Evolutionary conservation across 2,113 vertebrate genomes (phyloP).

Genomic region (Sylvietta virens): DNA sequence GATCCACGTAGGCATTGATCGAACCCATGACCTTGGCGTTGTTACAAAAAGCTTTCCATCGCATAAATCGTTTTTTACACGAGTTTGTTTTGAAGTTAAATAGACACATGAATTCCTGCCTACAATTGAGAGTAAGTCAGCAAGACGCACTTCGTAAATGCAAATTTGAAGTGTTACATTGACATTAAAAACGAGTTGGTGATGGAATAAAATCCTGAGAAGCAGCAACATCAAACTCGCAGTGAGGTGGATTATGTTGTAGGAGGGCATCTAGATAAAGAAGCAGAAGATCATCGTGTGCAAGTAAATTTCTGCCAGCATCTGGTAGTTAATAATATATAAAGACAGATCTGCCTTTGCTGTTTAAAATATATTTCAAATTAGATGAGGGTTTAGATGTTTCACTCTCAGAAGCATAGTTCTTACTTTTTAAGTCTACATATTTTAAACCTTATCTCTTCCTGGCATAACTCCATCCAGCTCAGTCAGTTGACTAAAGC

Average conservation of each 20-base stretch:
- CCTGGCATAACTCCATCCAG: background rate
- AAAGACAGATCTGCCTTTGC: background rate
- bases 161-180: background rate
- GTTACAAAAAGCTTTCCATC: background rate
- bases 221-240: background rate
- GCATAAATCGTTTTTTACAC: background rate
- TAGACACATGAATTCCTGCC: fast-evolving
- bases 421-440: background rate
- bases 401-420: background rate
- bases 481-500: background rate
- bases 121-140: background rate
- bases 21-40: background rate
- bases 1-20: background rate
- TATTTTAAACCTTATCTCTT: background rate
- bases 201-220: background rate
- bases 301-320: background rate
- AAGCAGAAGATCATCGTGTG: background rate
- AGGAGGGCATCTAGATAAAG: background rate
- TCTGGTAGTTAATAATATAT: background rate
- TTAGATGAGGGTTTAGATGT: background rate
- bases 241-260: background rate
- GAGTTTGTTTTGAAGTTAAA: background rate
- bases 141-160: fast-evolving
- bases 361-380: background rate
- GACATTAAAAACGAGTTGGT: background rate